These are phyloP conservation scores for Pyrrhosoma nymphula DNA, from an alignment of 2,888 invertebrate genomes.

Conservation along the genomic window DNA sequence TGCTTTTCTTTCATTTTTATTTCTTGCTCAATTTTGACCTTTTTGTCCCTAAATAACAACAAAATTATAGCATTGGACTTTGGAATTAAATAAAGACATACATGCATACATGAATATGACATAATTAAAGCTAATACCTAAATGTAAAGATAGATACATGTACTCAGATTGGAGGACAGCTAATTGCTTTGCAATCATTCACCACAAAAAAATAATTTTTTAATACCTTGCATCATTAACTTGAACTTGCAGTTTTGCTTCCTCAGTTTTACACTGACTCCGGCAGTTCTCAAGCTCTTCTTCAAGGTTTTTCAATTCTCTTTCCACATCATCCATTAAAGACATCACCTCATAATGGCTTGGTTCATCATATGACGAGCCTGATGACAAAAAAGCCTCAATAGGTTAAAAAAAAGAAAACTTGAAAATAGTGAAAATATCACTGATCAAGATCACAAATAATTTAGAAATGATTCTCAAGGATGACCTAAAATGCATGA, in stretches of 20 bases:
- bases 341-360: slow-evolving; percentile 73
- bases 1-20: slow-evolving; percentile 81
- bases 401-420: neutral
- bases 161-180: too few species aligned
- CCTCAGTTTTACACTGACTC: slow-evolving; percentile 72
- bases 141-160: neutral
- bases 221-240: slow-evolving; percentile 35
- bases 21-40: slow-evolving; percentile 75
- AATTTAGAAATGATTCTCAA: too few species aligned
- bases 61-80: too few species aligned
- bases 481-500: too few species aligned
- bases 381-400: neutral
- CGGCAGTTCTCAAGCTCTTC: slow-evolving; percentile 23
- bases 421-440: too few species aligned
- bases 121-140: neutral
- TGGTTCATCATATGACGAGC: slow-evolving; percentile 40
- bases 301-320: slow-evolving; percentile 70
- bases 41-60: slow-evolving; percentile 42
- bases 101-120: too few species aligned
- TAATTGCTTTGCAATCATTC: too few species aligned
- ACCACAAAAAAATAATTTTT: neutral
- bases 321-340: slow-evolving; percentile 74
- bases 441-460: too few species aligned
- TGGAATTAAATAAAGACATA: too few species aligned
- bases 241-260: slow-evolving; percentile 74